Percentiles rank a stretch among this genome's conserved stretches.
phyloP scores from a whole-genome alignment of 2,797 vertebrate genomes.

The Tragelaphus oryx region DNA sequence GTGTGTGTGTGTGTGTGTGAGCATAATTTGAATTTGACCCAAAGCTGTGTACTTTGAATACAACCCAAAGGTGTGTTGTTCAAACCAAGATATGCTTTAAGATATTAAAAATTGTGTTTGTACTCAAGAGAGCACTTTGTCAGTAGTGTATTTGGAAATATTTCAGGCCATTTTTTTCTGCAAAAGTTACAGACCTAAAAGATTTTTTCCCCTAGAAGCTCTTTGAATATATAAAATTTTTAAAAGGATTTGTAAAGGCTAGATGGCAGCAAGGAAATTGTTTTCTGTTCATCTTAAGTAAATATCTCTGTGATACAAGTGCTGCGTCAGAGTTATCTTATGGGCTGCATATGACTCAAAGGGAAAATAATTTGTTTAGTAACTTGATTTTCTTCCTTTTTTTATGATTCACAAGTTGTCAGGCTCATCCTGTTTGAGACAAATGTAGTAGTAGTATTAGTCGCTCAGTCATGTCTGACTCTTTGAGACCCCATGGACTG shows the following conservation, averaged over 20 bases:
- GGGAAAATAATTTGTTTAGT: background rate
- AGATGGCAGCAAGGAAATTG: background rate
- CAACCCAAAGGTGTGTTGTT: constrained; percentile 2
- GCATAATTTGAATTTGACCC: background rate
- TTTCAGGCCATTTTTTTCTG: background rate
- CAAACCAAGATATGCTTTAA: constrained; percentile 13
- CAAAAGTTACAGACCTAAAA: background rate
- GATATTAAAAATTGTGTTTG: constrained; percentile 29
- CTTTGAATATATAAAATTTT: background rate
- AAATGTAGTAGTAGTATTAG: background rate
- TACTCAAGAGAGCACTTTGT: constrained; percentile 16
- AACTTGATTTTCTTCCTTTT: constrained; percentile 32
- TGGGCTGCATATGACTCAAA: background rate
- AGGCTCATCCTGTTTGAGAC: background rate
- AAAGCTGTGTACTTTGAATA: background rate
- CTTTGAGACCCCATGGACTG: background rate
- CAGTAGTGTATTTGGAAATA: background rate
- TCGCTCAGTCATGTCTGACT: background rate
- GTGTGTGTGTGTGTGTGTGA: no score
- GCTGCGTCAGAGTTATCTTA: background rate
- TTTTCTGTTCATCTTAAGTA: constrained; percentile 21
- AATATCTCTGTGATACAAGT: background rate
- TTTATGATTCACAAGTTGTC: constrained; percentile 1
- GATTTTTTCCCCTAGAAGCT: background rate
- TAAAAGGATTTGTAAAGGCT: background rate